Evolutionary conservation across 1,140 invertebrate genomes (phyloP), one percentile per base, ranked within the genome.

Genomic region (Calephelis nemesis): DNA sequence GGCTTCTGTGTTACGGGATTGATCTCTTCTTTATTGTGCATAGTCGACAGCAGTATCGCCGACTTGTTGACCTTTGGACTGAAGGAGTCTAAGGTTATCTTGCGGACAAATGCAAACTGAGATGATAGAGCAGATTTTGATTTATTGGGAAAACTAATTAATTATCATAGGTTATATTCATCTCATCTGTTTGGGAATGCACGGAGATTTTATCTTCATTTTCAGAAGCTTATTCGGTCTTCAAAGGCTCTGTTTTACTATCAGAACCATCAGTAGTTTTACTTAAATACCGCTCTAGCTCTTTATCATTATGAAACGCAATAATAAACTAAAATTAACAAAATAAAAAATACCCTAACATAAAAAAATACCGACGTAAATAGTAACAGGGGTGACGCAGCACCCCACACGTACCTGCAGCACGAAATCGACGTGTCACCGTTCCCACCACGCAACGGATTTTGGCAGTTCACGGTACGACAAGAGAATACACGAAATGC

Each of bases 361-460:
- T 19, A 19, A 19, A 19, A 19, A 49, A 49, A 67, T 64, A 71
- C 62, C 60, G 7, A 67, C 70, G 67, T 68, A 65, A 72, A 72
- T 68, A 65, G 70, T 72, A 72, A 72, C 65, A 72, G 70, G 66
- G 70, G 66, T 68, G 65, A 64, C 66, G 52, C 66, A 68, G 9
- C 69, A 70, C 64, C 64, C 64, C 65, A 63, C 58, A 66, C 69
- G 47, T 63, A 48, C 45, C 45, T 48, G 62, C 7, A 19, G 2
- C 8, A 47, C 62, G n/a, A 47, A 63, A 47, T 47, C 45, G 42
- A 63, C 12, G n/a, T 47, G n/a, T 45, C 47, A n/a, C n/a, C 15
- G 62, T 6, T 63, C 12, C 42, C 62, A 47, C 12, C n/a, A 7
- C 45, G 42, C 42, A 63, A 63, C 58, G 42, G 42, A 5, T 47